Percentiles rank a stretch among this genome's conserved stretches.
Conservation (phyloP, 1,140 invertebrate genomes). For the Atta texana region DNA sequence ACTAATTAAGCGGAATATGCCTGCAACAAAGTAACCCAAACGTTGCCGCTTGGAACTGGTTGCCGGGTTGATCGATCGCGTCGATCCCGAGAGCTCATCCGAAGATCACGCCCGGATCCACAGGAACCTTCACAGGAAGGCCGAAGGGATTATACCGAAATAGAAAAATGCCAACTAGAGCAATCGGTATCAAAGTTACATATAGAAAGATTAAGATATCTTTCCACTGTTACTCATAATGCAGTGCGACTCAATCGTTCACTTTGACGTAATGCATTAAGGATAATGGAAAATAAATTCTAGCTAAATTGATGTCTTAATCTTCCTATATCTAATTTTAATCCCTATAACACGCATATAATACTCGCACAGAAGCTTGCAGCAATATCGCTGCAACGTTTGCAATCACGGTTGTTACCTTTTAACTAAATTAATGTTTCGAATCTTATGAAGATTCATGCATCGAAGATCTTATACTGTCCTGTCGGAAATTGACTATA, state of each 20-base stretch:
- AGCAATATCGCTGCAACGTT: no score
- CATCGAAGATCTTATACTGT: no score
- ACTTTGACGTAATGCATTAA: not conserved
- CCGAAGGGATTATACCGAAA: conserved; percentile 2
- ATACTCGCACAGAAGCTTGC: not conserved
- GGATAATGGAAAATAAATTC: not conserved
- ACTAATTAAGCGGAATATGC: conserved; percentile 72
- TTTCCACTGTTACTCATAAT: not conserved
- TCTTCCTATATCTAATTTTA: not conserved
- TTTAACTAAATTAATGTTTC: no score
- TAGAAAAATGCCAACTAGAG: conserved; percentile 33
- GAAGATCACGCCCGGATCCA: conserved; percentile 29
- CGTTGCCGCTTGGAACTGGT: conserved; percentile 62
- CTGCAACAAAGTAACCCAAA: conserved; percentile 65
- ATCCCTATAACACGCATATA: not conserved
- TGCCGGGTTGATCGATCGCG: conserved; percentile 65
- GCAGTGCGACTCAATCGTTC: not conserved
- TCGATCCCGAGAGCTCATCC: conserved; percentile 25
- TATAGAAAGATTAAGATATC: not conserved
- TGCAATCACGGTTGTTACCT: no score
- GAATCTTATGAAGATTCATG: no score
- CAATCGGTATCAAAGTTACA: not conserved
- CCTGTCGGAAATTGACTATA: no score
- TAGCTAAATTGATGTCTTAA: not conserved
- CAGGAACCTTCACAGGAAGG: not conserved